A percentile compares a stretch with the other conserved stretches of the same genome.
Conservation (phyloP, 2,888 invertebrate species). For the Ochropleura plecta region DNA sequence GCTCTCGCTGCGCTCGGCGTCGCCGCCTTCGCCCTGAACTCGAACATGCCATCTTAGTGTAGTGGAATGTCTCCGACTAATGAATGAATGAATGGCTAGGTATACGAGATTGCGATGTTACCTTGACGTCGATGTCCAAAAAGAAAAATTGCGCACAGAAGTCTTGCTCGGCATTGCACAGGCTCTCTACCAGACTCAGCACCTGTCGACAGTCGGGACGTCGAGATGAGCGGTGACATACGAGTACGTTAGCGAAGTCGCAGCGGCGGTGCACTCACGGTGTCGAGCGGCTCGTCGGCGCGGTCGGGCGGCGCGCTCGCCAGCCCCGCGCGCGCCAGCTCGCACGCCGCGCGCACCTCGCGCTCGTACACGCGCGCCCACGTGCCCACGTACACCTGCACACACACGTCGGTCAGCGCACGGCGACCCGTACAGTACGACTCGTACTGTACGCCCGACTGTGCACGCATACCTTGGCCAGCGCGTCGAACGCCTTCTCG, state of each 20-base stretch:
- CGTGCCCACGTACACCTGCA: constrained; percentile 93
- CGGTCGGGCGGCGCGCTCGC: constrained; percentile 64
- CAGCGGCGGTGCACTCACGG: constrained; percentile 58
- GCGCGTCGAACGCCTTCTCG: constrained; percentile 94
- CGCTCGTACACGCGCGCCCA: constrained; percentile 97
- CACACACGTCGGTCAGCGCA: neutral
- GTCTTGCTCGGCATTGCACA: constrained; percentile 98
- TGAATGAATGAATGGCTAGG: too few relatives aligned
- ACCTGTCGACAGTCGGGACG: constrained; percentile 86
- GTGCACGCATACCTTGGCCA: constrained; percentile 93
- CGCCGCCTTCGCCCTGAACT: constrained; percentile 67
- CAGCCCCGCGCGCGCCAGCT: constrained; percentile 92
- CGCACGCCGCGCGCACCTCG: constrained; percentile 95
- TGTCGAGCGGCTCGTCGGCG: constrained; percentile 76
- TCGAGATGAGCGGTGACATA: neutral
- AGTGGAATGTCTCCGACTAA: neutral
- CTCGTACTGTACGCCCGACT: neutral
- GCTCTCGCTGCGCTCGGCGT: constrained; percentile 63
- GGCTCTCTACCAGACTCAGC: constrained; percentile 96
- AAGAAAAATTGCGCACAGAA: constrained; percentile 98
- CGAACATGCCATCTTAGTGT: neutral
- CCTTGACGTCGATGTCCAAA: constrained; percentile 91
- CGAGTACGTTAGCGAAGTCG: neutral
- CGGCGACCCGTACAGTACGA: neutral
- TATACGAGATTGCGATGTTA: constrained; percentile 47